A percentile compares a stretch with the other conserved stretches of the same genome.
These are phyloP conservation scores for Cosmia trapezina DNA, from an alignment of 2,888 invertebrate species.

Conservation along the genomic window DNA sequence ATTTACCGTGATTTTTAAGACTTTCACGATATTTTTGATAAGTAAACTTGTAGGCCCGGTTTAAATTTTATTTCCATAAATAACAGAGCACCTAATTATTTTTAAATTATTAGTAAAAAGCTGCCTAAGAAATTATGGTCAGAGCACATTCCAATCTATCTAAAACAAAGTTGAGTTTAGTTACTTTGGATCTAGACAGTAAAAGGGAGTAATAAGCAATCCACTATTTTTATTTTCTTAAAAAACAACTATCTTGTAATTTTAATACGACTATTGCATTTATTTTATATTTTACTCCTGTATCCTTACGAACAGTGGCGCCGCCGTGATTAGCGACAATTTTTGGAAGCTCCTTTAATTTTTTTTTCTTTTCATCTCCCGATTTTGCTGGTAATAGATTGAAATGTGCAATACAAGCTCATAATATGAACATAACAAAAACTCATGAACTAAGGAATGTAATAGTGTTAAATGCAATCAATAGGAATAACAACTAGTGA, in stretches of 20 bases:
- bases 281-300: background rate
- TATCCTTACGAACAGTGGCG: slow-evolving; percentile 2
- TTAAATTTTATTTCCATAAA: slow-evolving; percentile 5
- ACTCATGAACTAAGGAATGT: slow-evolving; percentile 32
- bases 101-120: slow-evolving; percentile 1
- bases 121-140: background rate
- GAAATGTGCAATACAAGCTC: background rate
- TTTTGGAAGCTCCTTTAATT: background rate
- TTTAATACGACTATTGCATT: background rate
- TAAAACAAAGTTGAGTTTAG: background rate
- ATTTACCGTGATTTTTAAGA: background rate
- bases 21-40: background rate
- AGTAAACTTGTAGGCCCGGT: background rate
- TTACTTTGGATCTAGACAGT: background rate
- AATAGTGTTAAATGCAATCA: slow-evolving; percentile 22
- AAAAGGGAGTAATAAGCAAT: background rate
- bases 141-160: slow-evolving; percentile 5
- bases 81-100: slow-evolving; percentile 28
- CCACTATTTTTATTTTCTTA: background rate
- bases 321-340: background rate
- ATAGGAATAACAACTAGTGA: slow-evolving; percentile 13
- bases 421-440: slow-evolving; percentile 27
- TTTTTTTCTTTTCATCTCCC: background rate
- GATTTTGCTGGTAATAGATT: slow-evolving; percentile 1
- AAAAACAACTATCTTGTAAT: background rate